phyloP scores from a whole-genome alignment of 2,888 invertebrate genomes.

The Carpatolechia fugitivella region DNA sequence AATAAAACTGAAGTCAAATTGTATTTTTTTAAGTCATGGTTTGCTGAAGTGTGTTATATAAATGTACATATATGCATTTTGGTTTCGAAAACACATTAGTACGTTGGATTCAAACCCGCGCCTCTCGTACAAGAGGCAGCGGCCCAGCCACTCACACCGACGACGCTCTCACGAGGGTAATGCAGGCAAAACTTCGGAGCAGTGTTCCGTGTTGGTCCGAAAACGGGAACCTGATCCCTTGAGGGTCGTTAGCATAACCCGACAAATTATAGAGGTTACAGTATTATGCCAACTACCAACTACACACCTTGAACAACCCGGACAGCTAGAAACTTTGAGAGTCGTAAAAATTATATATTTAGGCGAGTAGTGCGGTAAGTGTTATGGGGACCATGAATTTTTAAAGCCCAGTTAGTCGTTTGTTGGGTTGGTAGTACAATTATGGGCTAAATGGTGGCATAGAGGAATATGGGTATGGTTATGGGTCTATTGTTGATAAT shows the following conservation, averaged over 20 bases:
- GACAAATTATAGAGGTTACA: slow-evolving; percentile 13
- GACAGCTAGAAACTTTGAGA: background rate
- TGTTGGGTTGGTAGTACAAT: background rate
- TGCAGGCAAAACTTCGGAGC: background rate
- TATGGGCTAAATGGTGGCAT: background rate
- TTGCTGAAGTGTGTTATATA: no score
- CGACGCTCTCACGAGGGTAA: background rate
- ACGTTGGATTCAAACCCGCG: no score
- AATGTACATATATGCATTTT: no score
- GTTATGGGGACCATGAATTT: background rate
- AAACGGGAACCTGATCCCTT: slow-evolving; percentile 5
- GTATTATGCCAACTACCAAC: slow-evolving; percentile 10
- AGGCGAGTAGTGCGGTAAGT: background rate
- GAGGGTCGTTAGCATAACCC: slow-evolving; percentile 15
- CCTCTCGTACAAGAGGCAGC: no score
- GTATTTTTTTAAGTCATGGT: no score
- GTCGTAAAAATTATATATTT: slow-evolving; percentile 6
- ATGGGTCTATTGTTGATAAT: background rate
- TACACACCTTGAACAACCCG: slow-evolving; percentile 6
- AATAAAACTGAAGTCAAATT: no score
- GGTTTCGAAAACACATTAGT: no score
- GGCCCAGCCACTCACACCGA: background rate
- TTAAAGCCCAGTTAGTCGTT: background rate
- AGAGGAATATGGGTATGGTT: background rate
- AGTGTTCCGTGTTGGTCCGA: slow-evolving; percentile 1